Percentiles rank a stretch among this genome's conserved stretches.
Conservation (phyloP, 2,888 invertebrate genomes). For the Busseola fusca region DNA sequence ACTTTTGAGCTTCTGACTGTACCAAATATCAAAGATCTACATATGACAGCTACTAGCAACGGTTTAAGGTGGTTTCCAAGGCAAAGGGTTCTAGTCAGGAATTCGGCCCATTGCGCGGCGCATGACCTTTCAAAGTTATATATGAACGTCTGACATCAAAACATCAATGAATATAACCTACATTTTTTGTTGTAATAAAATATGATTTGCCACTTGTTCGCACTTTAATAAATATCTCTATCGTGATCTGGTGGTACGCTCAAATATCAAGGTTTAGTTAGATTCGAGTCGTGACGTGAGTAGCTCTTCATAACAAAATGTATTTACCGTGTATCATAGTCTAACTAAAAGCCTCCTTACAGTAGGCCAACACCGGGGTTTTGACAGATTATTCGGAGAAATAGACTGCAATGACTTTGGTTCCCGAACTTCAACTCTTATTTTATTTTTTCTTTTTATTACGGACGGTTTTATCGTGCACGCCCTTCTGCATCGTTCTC, state of each 20-base stretch:
- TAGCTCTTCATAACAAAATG: conserved; percentile 17
- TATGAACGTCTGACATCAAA: neutral
- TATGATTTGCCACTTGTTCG: conserved; percentile 17
- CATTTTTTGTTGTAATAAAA: conserved; percentile 1
- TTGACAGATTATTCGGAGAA: neutral
- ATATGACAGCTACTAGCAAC: neutral
- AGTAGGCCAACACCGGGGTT: neutral
- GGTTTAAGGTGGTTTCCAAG: neutral
- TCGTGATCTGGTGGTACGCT: conserved; percentile 45
- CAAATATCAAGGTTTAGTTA: conserved; percentile 56
- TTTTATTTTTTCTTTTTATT: neutral
- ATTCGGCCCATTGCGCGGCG: too few relatives aligned
- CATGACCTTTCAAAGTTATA: too few relatives aligned
- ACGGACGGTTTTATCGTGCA: neutral
- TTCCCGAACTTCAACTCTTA: neutral
- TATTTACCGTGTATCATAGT: conserved; percentile 1
- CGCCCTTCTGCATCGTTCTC: neutral
- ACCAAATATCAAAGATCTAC: neutral
- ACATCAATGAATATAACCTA: neutral
- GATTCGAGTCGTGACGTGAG: conserved; percentile 44
- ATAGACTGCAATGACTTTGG: neutral
- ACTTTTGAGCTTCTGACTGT: neutral
- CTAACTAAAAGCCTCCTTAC: neutral
- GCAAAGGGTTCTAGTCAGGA: neutral
- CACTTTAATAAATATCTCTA: conserved; percentile 45